A percentile compares a stretch with the other conserved stretches of the same genome.
These are phyloP conservation scores for Marcusenius ussheri DNA, from an alignment of 2,113 vertebrate species.

Conservation along the genomic window DNA sequence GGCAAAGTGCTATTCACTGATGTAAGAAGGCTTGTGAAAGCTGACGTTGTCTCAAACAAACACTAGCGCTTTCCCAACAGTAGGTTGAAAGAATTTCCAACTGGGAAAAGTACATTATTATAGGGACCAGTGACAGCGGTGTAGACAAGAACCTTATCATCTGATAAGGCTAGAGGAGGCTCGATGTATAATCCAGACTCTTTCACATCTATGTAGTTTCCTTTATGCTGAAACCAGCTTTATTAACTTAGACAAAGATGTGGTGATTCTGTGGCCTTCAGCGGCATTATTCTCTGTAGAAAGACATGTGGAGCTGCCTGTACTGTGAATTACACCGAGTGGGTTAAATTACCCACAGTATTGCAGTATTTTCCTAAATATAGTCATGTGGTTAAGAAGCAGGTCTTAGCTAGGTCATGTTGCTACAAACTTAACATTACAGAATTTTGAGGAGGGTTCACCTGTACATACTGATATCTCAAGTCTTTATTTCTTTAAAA, in stretches of 20 bases:
- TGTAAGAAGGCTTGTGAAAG: not conserved
- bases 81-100: not conserved
- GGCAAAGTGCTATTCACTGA: not conserved
- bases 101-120: not conserved
- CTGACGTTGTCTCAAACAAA: not conserved
- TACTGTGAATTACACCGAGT: not conserved
- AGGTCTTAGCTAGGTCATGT: not conserved
- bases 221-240: not conserved
- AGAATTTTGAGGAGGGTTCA: not conserved
- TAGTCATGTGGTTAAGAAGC: not conserved
- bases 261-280: not conserved
- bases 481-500: not conserved
- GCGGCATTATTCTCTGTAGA: not conserved
- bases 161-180: not conserved
- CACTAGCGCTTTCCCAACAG: not conserved
- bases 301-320: not conserved
- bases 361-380: not conserved
- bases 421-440: not conserved
- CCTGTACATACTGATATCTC: not conserved
- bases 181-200: not conserved
- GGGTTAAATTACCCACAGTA: not conserved
- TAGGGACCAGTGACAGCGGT: not conserved
- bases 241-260: not conserved
- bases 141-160: not conserved
- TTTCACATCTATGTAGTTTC: not conserved